A percentile compares a stretch with the other conserved stretches of the same genome.
Evolutionary conservation across 2,797 vertebrate genomes (phyloP).

Genomic region (Taenioides sp.): DNA sequence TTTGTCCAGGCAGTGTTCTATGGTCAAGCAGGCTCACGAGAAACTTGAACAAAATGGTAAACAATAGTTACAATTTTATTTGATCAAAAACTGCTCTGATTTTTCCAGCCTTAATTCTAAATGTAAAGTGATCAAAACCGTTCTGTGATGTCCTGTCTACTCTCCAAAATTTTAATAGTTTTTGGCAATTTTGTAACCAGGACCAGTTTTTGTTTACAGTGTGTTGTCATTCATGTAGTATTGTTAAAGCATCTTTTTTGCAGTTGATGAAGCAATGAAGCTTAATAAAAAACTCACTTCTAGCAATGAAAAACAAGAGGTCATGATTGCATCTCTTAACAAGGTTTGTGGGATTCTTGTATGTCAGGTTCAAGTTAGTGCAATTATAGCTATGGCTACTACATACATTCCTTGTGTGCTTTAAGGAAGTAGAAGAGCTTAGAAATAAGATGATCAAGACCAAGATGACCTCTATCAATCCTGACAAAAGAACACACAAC

Average conservation of each 20-base stretch:
- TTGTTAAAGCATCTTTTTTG: constrained; percentile 19
- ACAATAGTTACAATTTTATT: not conserved
- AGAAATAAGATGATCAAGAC: constrained; percentile 83
- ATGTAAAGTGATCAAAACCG: constrained; percentile 18
- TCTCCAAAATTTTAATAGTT: not conserved
- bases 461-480: constrained; percentile 79
- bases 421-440: constrained; percentile 85
- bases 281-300: constrained; percentile 82
- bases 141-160: constrained; percentile 15
- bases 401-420: constrained; percentile 8
- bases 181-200: too few relatives aligned
- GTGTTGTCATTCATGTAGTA: not conserved
- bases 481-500: constrained; percentile 68
- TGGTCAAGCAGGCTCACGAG: constrained; percentile 82
- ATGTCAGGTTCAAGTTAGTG: not conserved
- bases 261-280: constrained; percentile 87
- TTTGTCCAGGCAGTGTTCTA: constrained; percentile 78
- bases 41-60: constrained; percentile 88
- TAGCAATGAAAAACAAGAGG: constrained; percentile 83
- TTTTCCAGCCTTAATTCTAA: constrained; percentile 18
- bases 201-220: too few relatives aligned
- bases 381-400: not conserved
- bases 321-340: constrained; percentile 79
- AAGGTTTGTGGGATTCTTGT: constrained; percentile 72
- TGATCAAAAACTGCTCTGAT: not conserved